Percentiles rank a stretch among this genome's conserved stretches.
Evolutionary conservation across 2,888 invertebrate species (phyloP).

Genomic region (Neoascia interrupta): DNA sequence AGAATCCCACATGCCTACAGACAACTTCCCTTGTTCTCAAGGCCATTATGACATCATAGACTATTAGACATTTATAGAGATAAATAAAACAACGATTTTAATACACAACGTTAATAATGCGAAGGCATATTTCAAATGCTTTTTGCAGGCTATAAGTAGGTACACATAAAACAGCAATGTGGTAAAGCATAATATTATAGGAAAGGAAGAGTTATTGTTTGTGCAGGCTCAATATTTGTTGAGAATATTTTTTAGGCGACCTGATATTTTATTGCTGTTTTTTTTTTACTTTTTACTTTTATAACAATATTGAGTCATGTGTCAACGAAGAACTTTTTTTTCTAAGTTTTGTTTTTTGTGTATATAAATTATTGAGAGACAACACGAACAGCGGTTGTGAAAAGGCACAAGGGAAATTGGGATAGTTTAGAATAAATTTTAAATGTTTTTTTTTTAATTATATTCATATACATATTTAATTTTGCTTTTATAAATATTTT

Average conservation of each 20-base stretch:
- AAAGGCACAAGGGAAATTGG: slow-evolving; percentile 74
- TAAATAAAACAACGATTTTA: no score
- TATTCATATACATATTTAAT: slow-evolving; percentile 47
- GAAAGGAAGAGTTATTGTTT: no score
- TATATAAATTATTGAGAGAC: slow-evolving; percentile 68
- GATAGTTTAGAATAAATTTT: slow-evolving; percentile 70
- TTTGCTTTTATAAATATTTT: slow-evolving; percentile 18
- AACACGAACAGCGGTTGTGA: slow-evolving; percentile 72
- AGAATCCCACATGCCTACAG: no score
- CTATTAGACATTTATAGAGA: no score
- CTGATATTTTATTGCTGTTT: slow-evolving; percentile 36
- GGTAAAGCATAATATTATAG: no score
- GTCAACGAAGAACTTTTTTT: slow-evolving; percentile 25
- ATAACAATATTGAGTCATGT: slow-evolving; percentile 35
- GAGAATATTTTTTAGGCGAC: slow-evolving; percentile 6
- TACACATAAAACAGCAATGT: no score
- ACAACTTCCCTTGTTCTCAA: no score
- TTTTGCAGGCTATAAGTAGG: no score
- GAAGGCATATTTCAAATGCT: no score
- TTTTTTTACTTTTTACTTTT: slow-evolving; percentile 11
- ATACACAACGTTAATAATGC: no score
- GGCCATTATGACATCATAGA: no score
- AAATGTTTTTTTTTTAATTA: slow-evolving; percentile 5
- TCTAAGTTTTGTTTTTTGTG: slow-evolving; percentile 29
- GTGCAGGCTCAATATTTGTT: no score